phyloP scores from a whole-genome alignment of 1,140 invertebrate species.

The Trachymyrmex septentrionalis region DNA sequence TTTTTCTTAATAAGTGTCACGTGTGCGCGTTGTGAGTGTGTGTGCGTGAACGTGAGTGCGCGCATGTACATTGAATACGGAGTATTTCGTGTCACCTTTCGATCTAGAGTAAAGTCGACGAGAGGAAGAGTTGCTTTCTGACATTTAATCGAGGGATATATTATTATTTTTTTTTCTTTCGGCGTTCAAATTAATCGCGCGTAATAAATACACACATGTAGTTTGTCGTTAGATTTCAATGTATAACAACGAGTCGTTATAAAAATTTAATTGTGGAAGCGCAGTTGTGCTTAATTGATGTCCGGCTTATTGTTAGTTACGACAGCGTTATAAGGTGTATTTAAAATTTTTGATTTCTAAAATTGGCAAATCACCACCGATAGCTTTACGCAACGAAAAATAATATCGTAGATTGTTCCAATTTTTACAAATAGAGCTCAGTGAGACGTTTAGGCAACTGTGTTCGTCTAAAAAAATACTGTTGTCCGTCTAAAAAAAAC shows the following conservation, averaged over 20 bases:
- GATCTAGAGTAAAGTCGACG: constrained; percentile 53
- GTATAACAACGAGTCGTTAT: constrained; percentile 18
- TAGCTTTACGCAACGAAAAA: neutral
- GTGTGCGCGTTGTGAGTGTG: constrained; percentile 29
- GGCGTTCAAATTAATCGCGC: constrained; percentile 30
- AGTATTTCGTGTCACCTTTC: constrained; percentile 42
- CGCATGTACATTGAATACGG: constrained; percentile 25
- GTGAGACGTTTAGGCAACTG: neutral
- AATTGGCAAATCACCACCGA: neutral
- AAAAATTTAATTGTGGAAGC: constrained; percentile 56
- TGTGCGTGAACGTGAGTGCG: constrained; percentile 1
- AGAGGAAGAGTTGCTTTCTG: constrained; percentile 52
- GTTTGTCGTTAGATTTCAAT: constrained; percentile 33
- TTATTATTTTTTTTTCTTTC: neutral
- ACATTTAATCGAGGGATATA: constrained; percentile 31
- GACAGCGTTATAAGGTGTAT: constrained; percentile 1
- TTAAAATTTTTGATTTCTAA: neutral
- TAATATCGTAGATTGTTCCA: neutral
- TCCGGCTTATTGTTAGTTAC: neutral
- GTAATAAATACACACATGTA: constrained; percentile 2
- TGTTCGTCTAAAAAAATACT: neutral
- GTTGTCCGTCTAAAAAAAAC: neutral
- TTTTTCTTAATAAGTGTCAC: constrained; percentile 29
- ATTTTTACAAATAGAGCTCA: neutral
- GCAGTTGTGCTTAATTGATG: constrained; percentile 44